phyloP scores from a whole-genome alignment of 2,888 invertebrate genomes.

The Apotomis betuletana region DNA sequence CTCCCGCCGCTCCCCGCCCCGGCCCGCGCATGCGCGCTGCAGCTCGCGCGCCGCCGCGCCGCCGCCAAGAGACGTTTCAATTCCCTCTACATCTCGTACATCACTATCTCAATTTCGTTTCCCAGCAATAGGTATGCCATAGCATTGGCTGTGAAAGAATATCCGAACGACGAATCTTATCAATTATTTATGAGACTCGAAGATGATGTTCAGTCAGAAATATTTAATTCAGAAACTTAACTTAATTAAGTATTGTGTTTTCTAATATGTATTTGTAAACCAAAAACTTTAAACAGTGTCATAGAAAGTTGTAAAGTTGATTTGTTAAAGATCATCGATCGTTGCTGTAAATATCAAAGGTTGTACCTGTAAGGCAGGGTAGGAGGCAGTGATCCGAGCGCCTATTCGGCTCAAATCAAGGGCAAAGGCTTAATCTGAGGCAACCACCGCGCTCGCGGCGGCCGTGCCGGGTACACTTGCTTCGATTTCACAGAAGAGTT shows the following conservation, averaged over 20 bases:
- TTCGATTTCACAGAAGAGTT: too few relatives aligned
- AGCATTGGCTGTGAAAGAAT: not conserved
- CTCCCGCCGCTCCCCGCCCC: conserved; percentile 53
- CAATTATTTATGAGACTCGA: not conserved
- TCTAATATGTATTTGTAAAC: too few relatives aligned
- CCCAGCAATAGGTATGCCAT: not conserved
- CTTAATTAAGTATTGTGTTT: too few relatives aligned
- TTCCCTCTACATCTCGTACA: conserved; percentile 68
- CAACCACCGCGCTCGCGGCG: not conserved
- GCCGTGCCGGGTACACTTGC: not conserved
- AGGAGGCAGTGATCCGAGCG: conserved; percentile 6
- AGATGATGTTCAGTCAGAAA: not conserved
- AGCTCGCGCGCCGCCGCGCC: conserved; percentile 51
- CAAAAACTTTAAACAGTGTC: not conserved
- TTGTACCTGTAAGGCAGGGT: not conserved
- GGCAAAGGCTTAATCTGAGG: conserved; percentile 4
- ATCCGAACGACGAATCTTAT: not conserved
- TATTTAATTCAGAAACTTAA: not conserved
- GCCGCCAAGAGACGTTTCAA: conserved; percentile 66
- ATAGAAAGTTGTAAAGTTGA: not conserved
- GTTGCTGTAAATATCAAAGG: conserved; percentile 23
- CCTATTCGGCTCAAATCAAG: conserved; percentile 3
- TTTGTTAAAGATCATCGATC: not conserved
- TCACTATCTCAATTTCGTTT: conserved; percentile 34
- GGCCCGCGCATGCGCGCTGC: conserved; percentile 43